Base-by-base conservation (phyloP, 2,888 invertebrate species). In the Microplitis deprimator region DNA sequence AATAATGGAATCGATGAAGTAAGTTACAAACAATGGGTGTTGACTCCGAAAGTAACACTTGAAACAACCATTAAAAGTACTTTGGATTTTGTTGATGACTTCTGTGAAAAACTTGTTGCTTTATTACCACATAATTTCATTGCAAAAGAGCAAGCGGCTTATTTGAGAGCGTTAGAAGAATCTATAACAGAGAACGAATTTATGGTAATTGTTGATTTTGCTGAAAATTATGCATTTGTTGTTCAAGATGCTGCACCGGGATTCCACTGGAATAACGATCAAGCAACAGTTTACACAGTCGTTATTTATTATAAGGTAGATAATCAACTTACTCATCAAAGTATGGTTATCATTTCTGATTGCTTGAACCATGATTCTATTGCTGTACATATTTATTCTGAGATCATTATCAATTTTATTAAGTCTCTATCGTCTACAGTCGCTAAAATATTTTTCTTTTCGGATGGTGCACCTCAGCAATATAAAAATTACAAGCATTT, bases 171-270 rank as follows among this genome's bases (percentile, higher is more conserved):
- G 17, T 17, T 17, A 17, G 1, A 17, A 17, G 17, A 17, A 17
- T 17, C 17, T 17, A 17, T 17, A 17, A 17, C 17, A 17, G 17
- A 17, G 17, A 17, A 17, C 17, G 17, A 17, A 17, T 17, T 17
- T 17, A 17, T 1, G 10, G 79, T 81, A 5, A 61, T 77, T 16
- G 77, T 77, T 60, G 82, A 84, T 74, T 84, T 82, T 78, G 75
- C 83, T 5, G 82, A 84, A 79, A 84, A 84, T 73, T 83, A 83
- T 74, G 72, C 72, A 3, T 84, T 82, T 68, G 68, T 82, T n/a
- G 17, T 17, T 0, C 81, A 82, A 76, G 68, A 82, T 74, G 81
- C 79, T 38, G 79, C 75, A 41, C 73, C 78, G 29, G 78, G 74
- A 20, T 79, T 81, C 41, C 79, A 83, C 60, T 83, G 81, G 79